Conservation (phyloP, 2,888 invertebrate genomes). For the Clivina fossor region DNA sequence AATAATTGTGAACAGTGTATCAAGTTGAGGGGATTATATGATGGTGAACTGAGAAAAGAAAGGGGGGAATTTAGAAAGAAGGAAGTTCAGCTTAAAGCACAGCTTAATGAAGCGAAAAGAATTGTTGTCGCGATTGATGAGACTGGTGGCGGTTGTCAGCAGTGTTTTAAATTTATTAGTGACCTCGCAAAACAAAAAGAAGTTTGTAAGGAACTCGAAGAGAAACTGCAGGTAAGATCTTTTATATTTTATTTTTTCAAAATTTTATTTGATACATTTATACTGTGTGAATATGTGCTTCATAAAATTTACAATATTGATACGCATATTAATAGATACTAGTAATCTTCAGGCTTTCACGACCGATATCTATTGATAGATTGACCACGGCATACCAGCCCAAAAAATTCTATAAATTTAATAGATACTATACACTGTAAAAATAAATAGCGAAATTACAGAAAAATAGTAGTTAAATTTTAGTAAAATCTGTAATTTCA, state of each 20-base stretch:
- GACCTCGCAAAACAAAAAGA: constrained; percentile 22
- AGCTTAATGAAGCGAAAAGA: constrained; percentile 17
- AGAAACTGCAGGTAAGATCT: constrained; percentile 27
- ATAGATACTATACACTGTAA: too few relatives aligned
- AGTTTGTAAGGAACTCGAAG: constrained; percentile 23
- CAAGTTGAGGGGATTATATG: background rate
- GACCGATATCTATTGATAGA: too few relatives aligned
- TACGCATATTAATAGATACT: too few relatives aligned
- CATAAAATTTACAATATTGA: too few relatives aligned
- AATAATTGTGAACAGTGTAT: constrained; percentile 11
- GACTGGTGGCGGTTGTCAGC: constrained; percentile 11
- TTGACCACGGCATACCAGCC: too few relatives aligned
- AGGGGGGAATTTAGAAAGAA: constrained; percentile 10
- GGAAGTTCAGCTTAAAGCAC: constrained; percentile 3
- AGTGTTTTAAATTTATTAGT: constrained; percentile 14
- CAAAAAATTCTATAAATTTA: too few relatives aligned
- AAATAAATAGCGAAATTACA: too few relatives aligned
- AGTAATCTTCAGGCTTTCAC: too few relatives aligned
- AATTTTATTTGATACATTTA: too few relatives aligned
- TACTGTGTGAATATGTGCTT: too few relatives aligned
- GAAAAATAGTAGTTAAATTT: too few relatives aligned
- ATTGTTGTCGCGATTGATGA: background rate
- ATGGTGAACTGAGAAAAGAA: constrained; percentile 6
- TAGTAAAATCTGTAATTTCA: too few relatives aligned
- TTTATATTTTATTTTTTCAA: constrained; percentile 1